Base-by-base conservation (phyloP, 1,140 invertebrate species). In the Pissodes strobi region DNA sequence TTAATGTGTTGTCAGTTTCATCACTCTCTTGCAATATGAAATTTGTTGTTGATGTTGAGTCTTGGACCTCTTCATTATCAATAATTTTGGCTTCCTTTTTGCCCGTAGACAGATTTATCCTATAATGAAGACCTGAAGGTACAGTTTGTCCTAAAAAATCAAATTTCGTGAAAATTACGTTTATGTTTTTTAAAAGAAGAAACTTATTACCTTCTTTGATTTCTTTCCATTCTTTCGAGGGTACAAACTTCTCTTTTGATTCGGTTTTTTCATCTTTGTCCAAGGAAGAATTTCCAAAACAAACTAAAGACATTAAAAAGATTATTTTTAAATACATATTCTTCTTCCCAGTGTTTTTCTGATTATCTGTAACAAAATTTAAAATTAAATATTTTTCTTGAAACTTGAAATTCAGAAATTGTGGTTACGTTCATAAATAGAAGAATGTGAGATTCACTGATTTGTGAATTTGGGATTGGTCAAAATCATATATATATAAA, bases 51-150 rank as follows among this genome's bases (percentile, higher is more conserved):
- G 70, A 51, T 72, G 67, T 53, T 73, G 77, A 12, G 63, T 68
- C 38, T 13, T 71, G 70, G 19, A 78, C 69, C 2, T 38, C 52
- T 79, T 25, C 71, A 1, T 80, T 73, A 23, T 88, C 84, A 66
- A 90, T 72, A 38, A 92, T 74, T 79, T 91, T 92, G 0, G 89
- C 90, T 75, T 92, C 88, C 46, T 82, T 87, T 57, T 83, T 68
- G 9, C 89, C 89, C 19, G 88, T 92, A 74, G 87, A 70, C 12
- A 93, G 78, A 80, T 92, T 89, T 53, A 92, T 82, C 34, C 90
- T 79, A 2, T 91, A 81, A 77, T 93, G 90, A 1, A 92, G 74
- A 3, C 90, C 90, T 55, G 79, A 74, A 5, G 90, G 90, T 66
- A 93, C 85, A 23, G 82, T 78, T 77, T 89, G 88, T 57, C 86